Percentiles rank a stretch among this genome's conserved stretches.
phyloP scores from a whole-genome alignment of 2,113 vertebrate genomes.

The Hippocampus comes region DNA sequence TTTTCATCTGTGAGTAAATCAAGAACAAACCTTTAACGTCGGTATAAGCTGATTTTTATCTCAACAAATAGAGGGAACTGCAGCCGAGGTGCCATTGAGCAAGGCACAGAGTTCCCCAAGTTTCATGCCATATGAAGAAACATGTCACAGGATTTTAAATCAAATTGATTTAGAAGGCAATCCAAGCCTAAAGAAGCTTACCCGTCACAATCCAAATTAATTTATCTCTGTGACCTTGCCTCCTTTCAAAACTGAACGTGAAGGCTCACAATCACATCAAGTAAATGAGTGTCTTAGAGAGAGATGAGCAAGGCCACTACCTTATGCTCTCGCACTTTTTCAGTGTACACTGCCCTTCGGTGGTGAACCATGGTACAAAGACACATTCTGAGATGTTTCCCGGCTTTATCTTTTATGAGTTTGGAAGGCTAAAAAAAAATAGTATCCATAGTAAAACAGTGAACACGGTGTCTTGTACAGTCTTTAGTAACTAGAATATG shows the following conservation, averaged over 20 bases:
- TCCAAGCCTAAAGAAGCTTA: neutral
- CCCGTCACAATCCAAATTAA: neutral
- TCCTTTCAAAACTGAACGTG: neutral
- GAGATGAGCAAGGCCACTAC: neutral
- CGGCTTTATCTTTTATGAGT: neutral
- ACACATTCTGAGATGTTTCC: neutral
- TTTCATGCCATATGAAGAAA: neutral
- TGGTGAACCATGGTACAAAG: constrained; percentile 7
- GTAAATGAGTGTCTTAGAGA: constrained; percentile 1
- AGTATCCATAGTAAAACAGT: no score
- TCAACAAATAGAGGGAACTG: neutral
- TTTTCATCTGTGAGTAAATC: no score
- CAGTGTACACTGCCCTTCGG: constrained; percentile 16
- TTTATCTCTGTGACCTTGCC: constrained; percentile 1
- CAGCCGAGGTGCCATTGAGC: neutral
- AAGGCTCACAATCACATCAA: neutral
- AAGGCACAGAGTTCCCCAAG: neutral
- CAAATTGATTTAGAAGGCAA: neutral
- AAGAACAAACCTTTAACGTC: no score
- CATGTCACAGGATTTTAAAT: neutral
- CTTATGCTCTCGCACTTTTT: neutral
- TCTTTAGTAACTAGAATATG: no score
- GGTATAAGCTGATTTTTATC: neutral
- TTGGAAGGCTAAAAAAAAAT: no score
- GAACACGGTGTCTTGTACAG: neutral